Base-by-base conservation (phyloP, 1,140 invertebrate species). In the Phortica variegata region DNA sequence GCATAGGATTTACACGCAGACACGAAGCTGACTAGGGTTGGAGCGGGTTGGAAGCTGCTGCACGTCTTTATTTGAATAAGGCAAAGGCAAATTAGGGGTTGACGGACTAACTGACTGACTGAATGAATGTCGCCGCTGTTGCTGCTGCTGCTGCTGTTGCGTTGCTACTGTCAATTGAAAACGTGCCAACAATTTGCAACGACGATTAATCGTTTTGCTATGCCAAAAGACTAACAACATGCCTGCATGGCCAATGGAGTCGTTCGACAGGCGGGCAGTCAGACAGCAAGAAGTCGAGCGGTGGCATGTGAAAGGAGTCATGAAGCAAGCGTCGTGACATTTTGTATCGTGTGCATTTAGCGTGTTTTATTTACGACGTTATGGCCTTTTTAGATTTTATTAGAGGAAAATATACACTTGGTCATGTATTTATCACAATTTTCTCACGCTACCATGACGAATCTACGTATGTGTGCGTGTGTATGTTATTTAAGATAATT, bases 111-210 rank as follows among this genome's bases (percentile, higher is more conserved):
- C 17, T 16, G 20, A 12, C 6, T 29, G 12, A 34, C 9, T 4
- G 32, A 13, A 34, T 38, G 9, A 23, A 47, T 47, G 49, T 54
- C 49, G 34, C 31, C 21, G 17, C 29, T 39, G 12, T 49, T 41
- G 44, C 49, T 52, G 5, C 10, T 26, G 23, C 23, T 26, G 23
- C 23, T 26, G 23, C 10, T 26, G 23, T 10, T 26, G 23, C 10
- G 23, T 16, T 53, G 56, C 51, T 55, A 54, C 57, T 73, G 69
- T 73, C 65, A 73, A 73, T 73, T 73, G 69, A 73, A 73, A 73
- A 73, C 69, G 69, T 73, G 69, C 69, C 69, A 73, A 73, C 69
- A 73, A 73, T 73, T 73, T 73, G 69, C 69, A 73, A 73, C 61
- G 69, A 70, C 69, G 65, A 73, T 73, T 73, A 73, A 73, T 73